phyloP scores from a whole-genome alignment of 2,888 invertebrate genomes.

The Oscheius sp. region DNA sequence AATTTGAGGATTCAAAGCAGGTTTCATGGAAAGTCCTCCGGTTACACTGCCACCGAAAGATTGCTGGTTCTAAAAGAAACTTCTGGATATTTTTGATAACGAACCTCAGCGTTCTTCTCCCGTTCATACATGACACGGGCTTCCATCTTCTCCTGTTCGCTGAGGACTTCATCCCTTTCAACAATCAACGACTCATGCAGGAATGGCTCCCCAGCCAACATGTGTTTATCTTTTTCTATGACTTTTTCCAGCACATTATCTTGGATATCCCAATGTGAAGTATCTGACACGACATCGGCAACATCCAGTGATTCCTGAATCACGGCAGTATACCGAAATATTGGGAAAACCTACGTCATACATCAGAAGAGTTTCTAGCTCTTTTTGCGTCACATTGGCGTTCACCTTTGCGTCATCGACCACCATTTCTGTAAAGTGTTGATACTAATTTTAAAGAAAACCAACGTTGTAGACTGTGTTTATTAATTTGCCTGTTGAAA shows the following conservation, averaged over 20 bases:
- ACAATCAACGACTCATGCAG: constrained; percentile 68
- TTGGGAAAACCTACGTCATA: constrained; percentile 75
- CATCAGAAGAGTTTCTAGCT: constrained; percentile 79
- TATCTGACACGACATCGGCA: constrained; percentile 40
- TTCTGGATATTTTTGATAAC: not conserved
- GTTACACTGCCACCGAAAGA: not conserved
- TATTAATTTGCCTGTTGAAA: constrained; percentile 96
- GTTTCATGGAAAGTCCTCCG: not conserved
- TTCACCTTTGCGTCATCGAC: constrained; percentile 98
- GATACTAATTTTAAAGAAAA: not conserved
- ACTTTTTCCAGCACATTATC: constrained; percentile 58
- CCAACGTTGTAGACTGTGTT: constrained; percentile 89
- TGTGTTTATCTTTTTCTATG: constrained; percentile 39
- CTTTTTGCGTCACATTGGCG: constrained; percentile 78
- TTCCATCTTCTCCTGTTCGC: constrained; percentile 66
- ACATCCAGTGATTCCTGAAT: constrained; percentile 59
- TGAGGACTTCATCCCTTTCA: constrained; percentile 63
- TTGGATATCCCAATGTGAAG: constrained; percentile 54
- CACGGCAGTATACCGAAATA: not conserved
- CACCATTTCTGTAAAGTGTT: constrained; percentile 83
- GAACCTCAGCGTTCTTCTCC: constrained; percentile 37
- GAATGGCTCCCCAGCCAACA: constrained; percentile 62
- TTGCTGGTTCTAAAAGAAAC: not conserved
- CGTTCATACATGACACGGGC: constrained; percentile 60
- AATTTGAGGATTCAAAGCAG: not conserved